Evolutionary conservation across 2,888 invertebrate species (phyloP).

Genomic region (Lasioglossum marginatum): DNA sequence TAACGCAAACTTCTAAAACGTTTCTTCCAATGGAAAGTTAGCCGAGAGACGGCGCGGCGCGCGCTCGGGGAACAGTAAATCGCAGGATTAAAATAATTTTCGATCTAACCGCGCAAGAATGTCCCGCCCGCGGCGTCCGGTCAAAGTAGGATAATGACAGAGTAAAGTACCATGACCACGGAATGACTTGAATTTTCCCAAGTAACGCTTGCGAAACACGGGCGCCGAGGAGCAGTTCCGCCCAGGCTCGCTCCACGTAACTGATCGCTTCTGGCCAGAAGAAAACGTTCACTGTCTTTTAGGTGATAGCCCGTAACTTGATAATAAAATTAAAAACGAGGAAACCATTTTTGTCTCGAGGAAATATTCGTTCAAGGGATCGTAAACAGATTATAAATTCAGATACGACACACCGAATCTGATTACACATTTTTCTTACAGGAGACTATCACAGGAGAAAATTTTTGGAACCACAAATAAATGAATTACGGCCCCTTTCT

Average conservation of each 20-base stretch:
- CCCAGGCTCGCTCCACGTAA: slow-evolving; percentile 5
- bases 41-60: not conserved
- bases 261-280: not conserved
- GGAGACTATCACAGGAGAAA: not conserved
- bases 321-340: not conserved
- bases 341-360: not conserved
- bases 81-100: slow-evolving; percentile 42
- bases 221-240: slow-evolving; percentile 19
- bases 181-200: slow-evolving; percentile 60
- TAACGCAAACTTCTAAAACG: not conserved
- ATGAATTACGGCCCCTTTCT: not conserved
- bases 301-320: not conserved
- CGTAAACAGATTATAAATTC: not conserved
- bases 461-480: not conserved
- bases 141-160: slow-evolving; percentile 58
- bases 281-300: slow-evolving; percentile 5
- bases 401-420: not conserved
- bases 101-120: slow-evolving; percentile 40
- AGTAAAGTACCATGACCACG: slow-evolving; percentile 32
- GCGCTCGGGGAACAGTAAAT: not conserved
- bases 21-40: not conserved
- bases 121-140: slow-evolving; percentile 31
- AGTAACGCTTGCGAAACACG: slow-evolving; percentile 51
- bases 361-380: not conserved
- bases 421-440: not conserved